Conservation (phyloP, 2,888 invertebrate genomes). For the Chrysolina haemoptera region DNA sequence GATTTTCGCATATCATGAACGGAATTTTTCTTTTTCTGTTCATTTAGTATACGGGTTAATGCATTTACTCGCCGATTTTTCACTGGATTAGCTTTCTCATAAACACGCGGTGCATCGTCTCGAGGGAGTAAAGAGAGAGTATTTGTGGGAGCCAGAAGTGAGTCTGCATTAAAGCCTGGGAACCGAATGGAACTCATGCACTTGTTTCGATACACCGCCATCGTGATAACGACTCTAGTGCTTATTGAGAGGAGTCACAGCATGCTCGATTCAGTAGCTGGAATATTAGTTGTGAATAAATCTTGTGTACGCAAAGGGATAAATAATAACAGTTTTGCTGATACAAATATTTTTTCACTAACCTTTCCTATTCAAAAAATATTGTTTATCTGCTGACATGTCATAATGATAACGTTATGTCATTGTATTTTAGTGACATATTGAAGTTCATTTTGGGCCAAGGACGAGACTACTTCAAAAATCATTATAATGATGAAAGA, state of each 20-base stretch:
- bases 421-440: no score
- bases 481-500: no score
- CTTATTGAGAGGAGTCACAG: neutral
- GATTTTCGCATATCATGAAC: neutral
- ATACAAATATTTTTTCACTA: no score
- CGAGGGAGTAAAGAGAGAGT: neutral
- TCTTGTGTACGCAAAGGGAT: neutral
- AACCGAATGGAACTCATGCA: constrained; percentile 11
- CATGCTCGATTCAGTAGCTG: neutral
- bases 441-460: no score
- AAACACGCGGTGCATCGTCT: neutral
- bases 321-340: no score
- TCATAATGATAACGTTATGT: no score
- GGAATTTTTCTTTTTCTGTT: neutral
- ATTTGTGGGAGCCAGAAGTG: constrained; percentile 19
- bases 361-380: no score
- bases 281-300: neutral
- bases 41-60: neutral
- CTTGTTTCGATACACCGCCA: constrained; percentile 16
- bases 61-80: constrained; percentile 2
- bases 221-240: constrained; percentile 12
- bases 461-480: no score
- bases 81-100: neutral
- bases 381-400: no score
- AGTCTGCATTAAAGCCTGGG: constrained; percentile 18